A percentile compares a stretch with the other conserved stretches of the same genome.
These are phyloP conservation scores for Coremacera marginata DNA, from an alignment of 2,888 invertebrate genomes.

Conservation along the genomic window DNA sequence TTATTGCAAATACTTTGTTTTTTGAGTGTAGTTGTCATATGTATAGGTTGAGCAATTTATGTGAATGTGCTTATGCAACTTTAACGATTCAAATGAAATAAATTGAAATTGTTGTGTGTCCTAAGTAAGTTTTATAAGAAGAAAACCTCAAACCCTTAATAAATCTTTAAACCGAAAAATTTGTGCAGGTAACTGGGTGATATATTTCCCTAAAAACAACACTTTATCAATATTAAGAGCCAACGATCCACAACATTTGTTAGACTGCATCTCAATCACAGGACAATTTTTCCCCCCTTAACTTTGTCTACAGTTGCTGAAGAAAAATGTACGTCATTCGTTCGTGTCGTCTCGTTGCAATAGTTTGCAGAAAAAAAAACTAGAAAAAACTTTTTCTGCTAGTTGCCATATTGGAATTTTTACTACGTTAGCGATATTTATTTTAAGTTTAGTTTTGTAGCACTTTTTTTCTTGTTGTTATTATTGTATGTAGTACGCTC, in stretches of 20 bases:
- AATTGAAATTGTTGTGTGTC: too few species aligned
- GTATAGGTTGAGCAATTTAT: too few species aligned
- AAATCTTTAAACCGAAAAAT: too few species aligned
- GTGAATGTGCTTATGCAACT: too few species aligned
- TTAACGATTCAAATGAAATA: too few species aligned
- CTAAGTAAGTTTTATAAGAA: too few species aligned
- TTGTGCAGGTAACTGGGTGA: too few species aligned
- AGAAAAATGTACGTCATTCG: slow-evolving; percentile 19
- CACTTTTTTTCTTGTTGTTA: slow-evolving; percentile 13
- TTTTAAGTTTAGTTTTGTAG: slow-evolving; percentile 27
- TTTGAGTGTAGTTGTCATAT: too few species aligned
- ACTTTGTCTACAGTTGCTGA: slow-evolving; percentile 3
- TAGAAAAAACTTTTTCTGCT: neutral
- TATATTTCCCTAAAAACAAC: too few species aligned
- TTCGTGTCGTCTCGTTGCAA: neutral
- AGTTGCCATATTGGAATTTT: slow-evolving; percentile 9
- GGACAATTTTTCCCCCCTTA: neutral
- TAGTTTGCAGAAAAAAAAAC: neutral
- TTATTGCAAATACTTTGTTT: too few species aligned
- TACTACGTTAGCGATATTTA: slow-evolving; percentile 19
- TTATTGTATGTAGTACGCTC: neutral
- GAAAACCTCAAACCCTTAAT: too few species aligned
- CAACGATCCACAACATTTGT: neutral
- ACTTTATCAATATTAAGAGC: too few species aligned
- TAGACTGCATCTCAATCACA: neutral